These are phyloP conservation scores for Anoplophora glabripennis DNA, from an alignment of 1,140 invertebrate species.

Conservation along the genomic window DNA sequence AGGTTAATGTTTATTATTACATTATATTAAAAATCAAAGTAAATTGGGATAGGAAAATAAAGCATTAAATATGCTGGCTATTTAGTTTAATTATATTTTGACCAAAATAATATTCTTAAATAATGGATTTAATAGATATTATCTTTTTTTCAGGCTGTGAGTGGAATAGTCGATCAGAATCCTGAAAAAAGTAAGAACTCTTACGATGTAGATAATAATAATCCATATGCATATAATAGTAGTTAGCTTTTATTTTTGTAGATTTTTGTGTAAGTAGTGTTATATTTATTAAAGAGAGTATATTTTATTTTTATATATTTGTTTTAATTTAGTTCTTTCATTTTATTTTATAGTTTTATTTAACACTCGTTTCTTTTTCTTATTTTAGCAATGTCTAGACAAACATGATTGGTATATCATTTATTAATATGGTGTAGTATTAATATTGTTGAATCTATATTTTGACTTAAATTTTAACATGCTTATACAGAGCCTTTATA, in stretches of 20 bases:
- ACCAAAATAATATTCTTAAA: not conserved
- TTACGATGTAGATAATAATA: conserved; percentile 34
- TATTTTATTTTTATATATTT: conserved; percentile 1
- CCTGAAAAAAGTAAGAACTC: conserved; percentile 64
- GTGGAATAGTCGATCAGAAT: conserved; percentile 68
- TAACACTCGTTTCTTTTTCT: too few relatives aligned
- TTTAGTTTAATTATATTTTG: not conserved
- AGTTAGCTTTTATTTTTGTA: conserved; percentile 18
- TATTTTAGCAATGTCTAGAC: too few relatives aligned
- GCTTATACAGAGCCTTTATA: too few relatives aligned
- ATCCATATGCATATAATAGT: conserved; percentile 33
- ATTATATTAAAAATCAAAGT: too few relatives aligned
- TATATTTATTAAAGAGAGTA: conserved; percentile 1
- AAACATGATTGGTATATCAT: too few relatives aligned
- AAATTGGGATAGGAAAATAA: too few relatives aligned
- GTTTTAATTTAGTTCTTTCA: not conserved
- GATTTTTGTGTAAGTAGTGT: conserved; percentile 9
- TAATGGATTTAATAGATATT: conserved; percentile 8
- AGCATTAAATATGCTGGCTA: too few relatives aligned
- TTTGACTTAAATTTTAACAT: too few relatives aligned
- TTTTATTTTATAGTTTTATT: conserved; percentile 16
- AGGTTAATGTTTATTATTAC: too few relatives aligned
- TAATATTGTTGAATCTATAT: too few relatives aligned
- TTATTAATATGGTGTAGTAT: too few relatives aligned
- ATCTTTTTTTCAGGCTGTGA: conserved; percentile 70